phyloP scores from a whole-genome alignment of 2,113 vertebrate species.

The Rhagologus leucostigma region DNA sequence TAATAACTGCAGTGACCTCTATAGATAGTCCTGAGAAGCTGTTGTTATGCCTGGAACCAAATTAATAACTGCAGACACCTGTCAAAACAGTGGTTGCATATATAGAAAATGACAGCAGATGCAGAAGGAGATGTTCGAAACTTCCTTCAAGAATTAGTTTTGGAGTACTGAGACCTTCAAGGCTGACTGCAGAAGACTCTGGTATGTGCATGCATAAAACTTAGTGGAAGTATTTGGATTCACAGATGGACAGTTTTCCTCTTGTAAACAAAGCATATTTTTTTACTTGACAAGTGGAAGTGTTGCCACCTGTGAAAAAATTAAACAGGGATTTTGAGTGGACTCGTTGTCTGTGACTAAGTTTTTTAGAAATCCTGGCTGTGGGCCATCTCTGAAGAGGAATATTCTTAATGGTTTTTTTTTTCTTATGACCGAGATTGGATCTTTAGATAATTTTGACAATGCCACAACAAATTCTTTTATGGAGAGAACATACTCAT shows the following conservation, averaged over 20 bases:
- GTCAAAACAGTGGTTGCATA: neutral
- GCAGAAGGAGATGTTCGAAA: constrained; percentile 32
- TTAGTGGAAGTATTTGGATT: neutral
- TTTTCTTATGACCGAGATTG: neutral
- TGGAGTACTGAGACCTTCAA: constrained; percentile 1
- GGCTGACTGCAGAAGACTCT: neutral
- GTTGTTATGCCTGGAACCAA: neutral
- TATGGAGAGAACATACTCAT: neutral
- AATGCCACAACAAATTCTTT: constrained; percentile 45
- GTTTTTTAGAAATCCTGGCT: neutral
- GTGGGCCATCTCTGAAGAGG: constrained; percentile 25
- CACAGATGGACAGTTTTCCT: neutral
- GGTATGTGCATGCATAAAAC: neutral
- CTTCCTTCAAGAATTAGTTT: neutral
- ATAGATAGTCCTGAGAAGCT: neutral
- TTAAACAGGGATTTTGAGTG: neutral
- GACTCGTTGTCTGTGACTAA: neutral
- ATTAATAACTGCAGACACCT: constrained; percentile 1
- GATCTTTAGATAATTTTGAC: constrained; percentile 44
- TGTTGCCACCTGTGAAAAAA: constrained; percentile 9
- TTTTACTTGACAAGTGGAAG: constrained; percentile 12
- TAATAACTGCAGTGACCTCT: neutral
- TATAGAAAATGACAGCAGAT: neutral
- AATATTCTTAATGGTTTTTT: constrained; percentile 32
- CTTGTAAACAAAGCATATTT: neutral